Evolutionary conservation across 2,888 invertebrate genomes (phyloP), one percentile per base, ranked within the genome.

Genomic region (Seira ritae): DNA sequence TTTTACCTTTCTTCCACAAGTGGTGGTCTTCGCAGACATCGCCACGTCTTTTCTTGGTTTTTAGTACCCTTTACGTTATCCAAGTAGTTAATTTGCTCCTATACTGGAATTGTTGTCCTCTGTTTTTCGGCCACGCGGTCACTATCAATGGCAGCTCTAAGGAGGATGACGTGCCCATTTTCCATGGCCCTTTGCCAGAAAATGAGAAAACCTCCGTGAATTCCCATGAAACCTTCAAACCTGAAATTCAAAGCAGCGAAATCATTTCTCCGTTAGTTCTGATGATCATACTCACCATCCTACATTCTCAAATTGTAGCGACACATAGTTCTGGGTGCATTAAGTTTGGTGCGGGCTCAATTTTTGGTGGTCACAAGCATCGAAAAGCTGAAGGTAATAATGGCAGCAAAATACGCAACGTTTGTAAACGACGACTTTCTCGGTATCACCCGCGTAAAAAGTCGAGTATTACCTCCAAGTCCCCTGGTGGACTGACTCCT

Each of bases 11-110:
- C 19, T 95, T 96, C 90, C 94, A 94, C 90, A 94, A 94, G 90
- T 98, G 98, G 98, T 98, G 96, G 96, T 94, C 94, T 50, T 94
- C 95, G 89, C 97, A 98, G 91, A 97, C 97, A 4, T 96, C 96
- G 6, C 92, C 93, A 3, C 92, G 93, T 85, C 94, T 96, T 87
- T 96, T 95, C 90, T 91, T 92, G 81, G 74, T 90, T 46, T 92
- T 96, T 88, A 93, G 97, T 78, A 91, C 96, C 24, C 91, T 98
- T 31, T 98, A 98, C 92, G 89, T 94, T 71, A 92, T 96, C 87
- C 96, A 97, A 92, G 90, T 94, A 70, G 88, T 93, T 86, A 95
- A 94, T 90, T 92, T 94, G 73, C 90, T 91, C 17, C 89, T 94
- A 70, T 94, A 93, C 90, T 92, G 89, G 73, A 80, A 85, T 46